Evolutionary conservation across 1,140 invertebrate species (phyloP), one percentile per base, ranked within the genome.

Genomic region (Notospermus geniculatus): DNA sequence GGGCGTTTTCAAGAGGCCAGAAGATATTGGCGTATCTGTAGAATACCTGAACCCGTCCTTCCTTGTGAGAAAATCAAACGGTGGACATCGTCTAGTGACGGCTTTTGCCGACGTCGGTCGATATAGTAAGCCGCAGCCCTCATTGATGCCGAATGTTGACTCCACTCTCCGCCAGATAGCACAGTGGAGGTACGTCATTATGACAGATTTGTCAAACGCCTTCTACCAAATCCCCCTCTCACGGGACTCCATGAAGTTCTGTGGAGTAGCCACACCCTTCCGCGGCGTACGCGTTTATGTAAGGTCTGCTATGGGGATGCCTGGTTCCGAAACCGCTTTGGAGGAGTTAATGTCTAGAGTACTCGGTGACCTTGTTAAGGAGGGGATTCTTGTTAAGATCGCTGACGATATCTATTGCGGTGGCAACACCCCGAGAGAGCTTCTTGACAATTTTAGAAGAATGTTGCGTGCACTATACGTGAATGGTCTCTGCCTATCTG

Each of bases 261-360:
- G 64, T 52, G 64, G 64, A 5, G 60, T 67, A 1, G 59, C 52
- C n/a, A 69, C 62, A 19, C 69, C 69, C 17, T 69, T 56, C 45
- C 27, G 54, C 11, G 67, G 63, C 5, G 56, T 65, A 5, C 22
- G 68, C 23, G 63, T 69, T 0, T 71, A 65, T 59, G 45, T 41
- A 5, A n/a, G 56, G 11, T 63, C 50, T 27, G 67, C 70, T 2
- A 69, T 70, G 62, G 70, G 70, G 11, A 70, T 68, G 61, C 63
- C 66, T 50, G 63, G 62, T n/a, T n/a, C n/a, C n/a, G n/a, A n/a
- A n/a, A n/a, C n/a, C n/a, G n/a, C n/a, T n/a, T n/a, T n/a, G n/a
- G 70, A 70, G 36, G 70, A 72, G 56, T 28, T 72, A 0, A 68
- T 62, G 30, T 68, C 66, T 28, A 53, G 68, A 1, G 66, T 72